Conservation (phyloP, 2,797 vertebrate genomes). For the Australoheros facetus region DNA sequence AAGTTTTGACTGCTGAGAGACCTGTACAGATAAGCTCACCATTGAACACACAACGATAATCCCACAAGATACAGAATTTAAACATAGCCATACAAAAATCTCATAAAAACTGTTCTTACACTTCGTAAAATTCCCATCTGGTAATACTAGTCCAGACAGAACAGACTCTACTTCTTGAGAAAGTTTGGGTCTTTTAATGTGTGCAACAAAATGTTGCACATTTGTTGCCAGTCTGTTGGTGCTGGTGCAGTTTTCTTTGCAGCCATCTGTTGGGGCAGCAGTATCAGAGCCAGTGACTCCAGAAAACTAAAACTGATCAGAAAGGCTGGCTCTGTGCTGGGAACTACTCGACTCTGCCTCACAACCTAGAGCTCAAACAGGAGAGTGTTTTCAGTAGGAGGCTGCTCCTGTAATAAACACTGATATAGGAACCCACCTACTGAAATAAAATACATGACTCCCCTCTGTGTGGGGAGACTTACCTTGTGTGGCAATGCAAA, state of each 20-base stretch:
- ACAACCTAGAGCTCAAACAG: not conserved
- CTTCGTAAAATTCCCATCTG: not conserved
- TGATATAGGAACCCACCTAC: not conserved
- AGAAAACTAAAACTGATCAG: not conserved
- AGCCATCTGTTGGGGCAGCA: not conserved
- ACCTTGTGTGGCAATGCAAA: too few relatives aligned
- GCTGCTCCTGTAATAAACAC: not conserved
- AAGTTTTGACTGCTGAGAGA: not conserved
- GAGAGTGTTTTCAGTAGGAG: not conserved
- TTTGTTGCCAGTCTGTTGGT: not conserved
- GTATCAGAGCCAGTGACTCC: not conserved
- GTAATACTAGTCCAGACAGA: not conserved
- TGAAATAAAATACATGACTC: not conserved
- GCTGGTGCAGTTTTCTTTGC: not conserved
- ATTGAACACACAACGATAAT: not conserved
- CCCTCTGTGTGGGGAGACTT: not conserved
- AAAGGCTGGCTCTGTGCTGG: not conserved
- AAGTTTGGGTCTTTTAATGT: too few relatives aligned
- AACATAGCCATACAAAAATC: not conserved
- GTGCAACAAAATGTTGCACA: too few relatives aligned
- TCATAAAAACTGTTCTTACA: not conserved
- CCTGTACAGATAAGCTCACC: not conserved
- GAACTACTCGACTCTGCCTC: not conserved
- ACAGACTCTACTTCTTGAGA: too few relatives aligned
- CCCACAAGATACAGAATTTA: not conserved